Evolutionary conservation across 2,888 invertebrate species (phyloP), one percentile per base, ranked within the genome.

Genomic region (Eubasilissa splendida): DNA sequence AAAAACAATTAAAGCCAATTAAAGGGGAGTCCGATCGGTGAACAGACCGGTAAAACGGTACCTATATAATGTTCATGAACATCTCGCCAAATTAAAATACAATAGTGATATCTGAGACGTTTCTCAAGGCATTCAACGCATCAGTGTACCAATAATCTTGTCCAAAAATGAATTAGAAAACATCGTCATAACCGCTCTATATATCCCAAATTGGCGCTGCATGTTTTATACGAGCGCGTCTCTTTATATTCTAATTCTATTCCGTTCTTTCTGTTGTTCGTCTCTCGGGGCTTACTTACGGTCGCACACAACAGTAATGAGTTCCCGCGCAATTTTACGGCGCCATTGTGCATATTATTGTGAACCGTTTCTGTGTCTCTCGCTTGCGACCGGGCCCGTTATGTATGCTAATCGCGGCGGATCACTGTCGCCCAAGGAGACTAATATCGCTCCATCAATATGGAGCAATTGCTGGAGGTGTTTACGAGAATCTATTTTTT

Each of bases 391-490:
- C 58, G 7, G 76, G 53, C 52, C 77, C 77, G 77, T 77, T 77
- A 77, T 77, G 77, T 77, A 77, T 77, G 77, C 77, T 77, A 77
- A 77, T 77, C 60, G 11, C 56, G 11, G 75, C 52, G 75, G 53
- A 60, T 60, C 50, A 31, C 60, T 58, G 60, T 75, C 75, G n/a
- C 59, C 31, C 74, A 50, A n/a, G 74, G 56, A 56, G 33, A 73
- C 31, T 33, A 56, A 12, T 31, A 73, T 73, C 1, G 58, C 71
- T 73, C 10, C 71, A 56, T 73, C 71, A 56, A 73, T 58, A 73
- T 73, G 71, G 71, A 73, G 60, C 14, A 31, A 54, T 22, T 56
- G 42, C 31, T 7, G 22, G 11, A 73, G n/a, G 22, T 31, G 22
- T 42, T n/a, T 60, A 60, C 14, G 8, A 14, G 60, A 60, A 60